phyloP scores from a whole-genome alignment of 2,797 vertebrate species.

The Bradypodion pumilum region DNA sequence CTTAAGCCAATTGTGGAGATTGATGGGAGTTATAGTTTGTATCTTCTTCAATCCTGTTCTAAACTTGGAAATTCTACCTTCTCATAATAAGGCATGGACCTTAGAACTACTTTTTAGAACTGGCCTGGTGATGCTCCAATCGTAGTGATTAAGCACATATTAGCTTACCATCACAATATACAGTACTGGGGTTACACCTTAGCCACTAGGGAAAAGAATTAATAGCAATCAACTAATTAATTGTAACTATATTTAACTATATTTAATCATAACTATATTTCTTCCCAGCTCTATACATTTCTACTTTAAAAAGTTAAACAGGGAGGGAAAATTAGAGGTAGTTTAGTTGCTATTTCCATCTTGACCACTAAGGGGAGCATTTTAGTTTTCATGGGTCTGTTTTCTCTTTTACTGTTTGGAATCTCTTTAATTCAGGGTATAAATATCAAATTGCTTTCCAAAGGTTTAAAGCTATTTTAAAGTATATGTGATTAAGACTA shows the following conservation, averaged over 20 bases:
- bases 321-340: background rate
- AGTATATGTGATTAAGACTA: background rate
- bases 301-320: background rate
- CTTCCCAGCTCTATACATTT: background rate
- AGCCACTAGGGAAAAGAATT: background rate
- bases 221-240: background rate
- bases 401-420: background rate
- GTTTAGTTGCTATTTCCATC: background rate
- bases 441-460: background rate
- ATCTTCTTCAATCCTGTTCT: background rate
- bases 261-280: too few relatives aligned
- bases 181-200: background rate
- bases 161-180: background rate
- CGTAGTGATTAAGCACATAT: background rate
- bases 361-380: conserved; percentile 25
- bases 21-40: background rate
- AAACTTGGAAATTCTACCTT: background rate
- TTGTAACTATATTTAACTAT: background rate
- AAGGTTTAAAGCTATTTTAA: background rate
- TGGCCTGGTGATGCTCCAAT: background rate
- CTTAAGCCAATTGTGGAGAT: too few relatives aligned
- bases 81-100: too few relatives aligned
- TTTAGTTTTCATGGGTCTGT: conserved; percentile 11
- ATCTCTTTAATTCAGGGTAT: background rate
- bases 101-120: background rate